Evolutionary conservation across 1,140 invertebrate genomes (phyloP), one percentile per base, ranked within the genome.

Genomic region (Drosophila kanapiae): DNA sequence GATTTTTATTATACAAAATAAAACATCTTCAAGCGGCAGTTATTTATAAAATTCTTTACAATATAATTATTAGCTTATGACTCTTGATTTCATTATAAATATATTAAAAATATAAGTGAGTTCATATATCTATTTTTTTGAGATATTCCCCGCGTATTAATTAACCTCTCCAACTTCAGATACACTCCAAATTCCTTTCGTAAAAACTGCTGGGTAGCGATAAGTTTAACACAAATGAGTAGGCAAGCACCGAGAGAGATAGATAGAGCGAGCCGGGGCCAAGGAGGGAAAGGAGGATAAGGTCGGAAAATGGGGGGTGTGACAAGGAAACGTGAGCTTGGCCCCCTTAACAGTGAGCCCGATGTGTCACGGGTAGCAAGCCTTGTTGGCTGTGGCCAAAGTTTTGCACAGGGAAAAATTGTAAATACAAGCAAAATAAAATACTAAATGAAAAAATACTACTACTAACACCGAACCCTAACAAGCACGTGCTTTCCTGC

Each of bases 211-310:
- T 45, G 80, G 80, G 70, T 83, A 68, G 75, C 61, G 27, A 69
- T 45, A 74, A 81, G 78, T 72, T 84, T 74, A 85, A 81, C 82
- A 68, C 82, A 84, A 84, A 84, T 81, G 72, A 80, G 77, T 85
- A 54, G 78, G 68, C 72, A 84, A 64, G 38, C 54, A 57, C 10
- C 23, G 47, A 61, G 42, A 16, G 60, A 54, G 58, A 37, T n/a
- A 54, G 78, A 42, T 40, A 40, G 42, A 38, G 38, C 3, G 7
- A 13, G 54, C 13, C 16, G 16, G 49, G 16, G 40, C 27, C 27
- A 56, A 16, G 13, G 23, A 38, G 37, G 37, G 9, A 40, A 27
- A 23, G 18, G 16, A 38, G 61, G 48, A 54, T 23, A 42, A 38
- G 70, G 49, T 40, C 43, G 35, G 62, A 58, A 64, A 64, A 51